Evolutionary conservation across 92 coral and sea anemone genomes (phyloP).

Genomic region (Actinernus sp.): DNA sequence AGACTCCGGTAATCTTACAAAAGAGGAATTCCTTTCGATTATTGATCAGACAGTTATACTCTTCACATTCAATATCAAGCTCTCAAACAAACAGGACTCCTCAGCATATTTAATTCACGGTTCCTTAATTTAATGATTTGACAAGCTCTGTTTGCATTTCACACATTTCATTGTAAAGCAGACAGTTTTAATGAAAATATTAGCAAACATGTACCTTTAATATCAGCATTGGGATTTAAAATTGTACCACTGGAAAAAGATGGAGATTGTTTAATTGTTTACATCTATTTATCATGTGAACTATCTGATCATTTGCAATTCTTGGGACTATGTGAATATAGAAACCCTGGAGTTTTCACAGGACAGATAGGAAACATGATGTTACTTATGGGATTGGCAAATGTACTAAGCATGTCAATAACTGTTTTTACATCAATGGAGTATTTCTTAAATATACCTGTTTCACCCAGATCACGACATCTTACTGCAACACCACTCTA

Average conservation of each 20-base stretch:
- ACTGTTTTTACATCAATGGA: conserved; percentile 31
- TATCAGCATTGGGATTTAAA: conserved; percentile 31
- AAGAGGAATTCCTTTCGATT: background rate
- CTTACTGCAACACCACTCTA: conserved; percentile 10
- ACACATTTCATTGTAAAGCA: conserved; percentile 13
- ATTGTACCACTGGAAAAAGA: too few relatives aligned
- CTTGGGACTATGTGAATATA: too few relatives aligned
- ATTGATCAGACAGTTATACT: conserved; percentile 4
- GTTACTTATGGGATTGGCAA: conserved; percentile 23
- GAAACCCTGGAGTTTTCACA: conserved; percentile 21
- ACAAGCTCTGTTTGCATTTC: conserved; percentile 25
- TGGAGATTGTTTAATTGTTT: too few relatives aligned
- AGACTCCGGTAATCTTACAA: background rate
- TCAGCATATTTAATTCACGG: too few relatives aligned
- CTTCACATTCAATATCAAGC: background rate
- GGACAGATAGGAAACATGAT: conserved; percentile 47
- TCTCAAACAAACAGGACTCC: conserved; percentile 11
- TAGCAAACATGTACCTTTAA: conserved; percentile 4
- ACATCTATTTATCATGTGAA: too few relatives aligned
- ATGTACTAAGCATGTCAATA: conserved; percentile 24
- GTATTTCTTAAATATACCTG: conserved; percentile 33
- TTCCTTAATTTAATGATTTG: conserved; percentile 4
- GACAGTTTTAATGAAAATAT: conserved; percentile 7
- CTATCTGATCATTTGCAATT: too few relatives aligned
- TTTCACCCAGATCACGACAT: conserved; percentile 30